phyloP scores from a whole-genome alignment of 2,113 vertebrate genomes.

The Megalops atlanticus region DNA sequence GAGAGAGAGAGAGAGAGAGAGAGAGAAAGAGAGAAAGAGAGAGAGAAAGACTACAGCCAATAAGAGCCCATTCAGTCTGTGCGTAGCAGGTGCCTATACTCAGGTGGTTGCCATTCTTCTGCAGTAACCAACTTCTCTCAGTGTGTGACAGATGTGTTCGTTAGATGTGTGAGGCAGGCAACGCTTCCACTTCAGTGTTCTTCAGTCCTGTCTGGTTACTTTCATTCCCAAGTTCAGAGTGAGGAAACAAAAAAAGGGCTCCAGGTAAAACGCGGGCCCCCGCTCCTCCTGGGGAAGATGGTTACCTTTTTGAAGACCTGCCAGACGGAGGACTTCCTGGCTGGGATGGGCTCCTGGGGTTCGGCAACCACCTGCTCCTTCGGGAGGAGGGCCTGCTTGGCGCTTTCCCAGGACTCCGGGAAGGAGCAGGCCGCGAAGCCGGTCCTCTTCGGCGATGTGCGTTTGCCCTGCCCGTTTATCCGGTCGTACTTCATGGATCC shows the following conservation, averaged over 20 bases:
- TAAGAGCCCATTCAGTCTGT: background rate
- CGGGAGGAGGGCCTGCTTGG: constrained; percentile 50
- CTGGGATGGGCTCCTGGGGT: background rate
- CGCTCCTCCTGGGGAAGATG: background rate
- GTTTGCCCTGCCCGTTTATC: constrained; percentile 43
- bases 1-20: background rate
- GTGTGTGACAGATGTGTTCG: too few relatives aligned
- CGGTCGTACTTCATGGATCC: constrained; percentile 42
- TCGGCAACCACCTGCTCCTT: constrained; percentile 44
- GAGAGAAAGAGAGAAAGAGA: background rate
- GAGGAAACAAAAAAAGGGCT: background rate
- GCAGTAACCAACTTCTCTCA: too few relatives aligned
- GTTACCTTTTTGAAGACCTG: constrained; percentile 78
- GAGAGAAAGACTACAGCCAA: background rate
- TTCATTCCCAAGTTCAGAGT: background rate
- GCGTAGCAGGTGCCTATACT: too few relatives aligned
- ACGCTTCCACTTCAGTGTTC: too few relatives aligned
- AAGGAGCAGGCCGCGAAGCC: background rate
- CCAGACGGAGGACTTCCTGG: constrained; percentile 62
- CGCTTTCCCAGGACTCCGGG: background rate
- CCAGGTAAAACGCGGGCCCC: background rate
- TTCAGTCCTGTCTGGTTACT: background rate
- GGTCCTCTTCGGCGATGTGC: constrained; percentile 5
- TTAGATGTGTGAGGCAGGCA: too few relatives aligned
- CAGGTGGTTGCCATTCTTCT: too few relatives aligned